A percentile compares a stretch with the other conserved stretches of the same genome.
Conservation (phyloP, 2,797 vertebrate genomes). For the Bovichtus variegatus region DNA sequence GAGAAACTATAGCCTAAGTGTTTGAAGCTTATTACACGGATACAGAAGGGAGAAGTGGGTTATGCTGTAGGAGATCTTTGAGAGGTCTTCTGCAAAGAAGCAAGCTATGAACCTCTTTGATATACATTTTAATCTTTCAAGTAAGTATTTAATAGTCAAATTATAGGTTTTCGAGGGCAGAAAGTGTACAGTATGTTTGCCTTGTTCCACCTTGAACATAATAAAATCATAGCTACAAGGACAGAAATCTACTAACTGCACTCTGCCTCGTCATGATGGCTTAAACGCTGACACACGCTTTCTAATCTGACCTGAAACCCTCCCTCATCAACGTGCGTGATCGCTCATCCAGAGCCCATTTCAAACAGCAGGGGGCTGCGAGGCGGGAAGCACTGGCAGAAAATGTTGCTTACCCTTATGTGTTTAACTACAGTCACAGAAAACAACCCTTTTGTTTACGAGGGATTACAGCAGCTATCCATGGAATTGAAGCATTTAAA, state of each 20-base stretch:
- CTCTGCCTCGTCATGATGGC: not conserved
- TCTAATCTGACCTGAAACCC: constrained; percentile 31
- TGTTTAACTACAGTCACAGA: constrained; percentile 69
- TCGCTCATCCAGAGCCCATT: constrained; percentile 6
- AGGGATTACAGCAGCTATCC: constrained; percentile 75
- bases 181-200: not conserved
- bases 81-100: too few species aligned
- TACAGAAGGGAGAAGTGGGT: not conserved
- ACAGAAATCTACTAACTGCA: not conserved
- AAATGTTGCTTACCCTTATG: constrained; percentile 58
- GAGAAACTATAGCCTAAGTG: too few species aligned
- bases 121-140: too few species aligned
- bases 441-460: constrained; percentile 74
- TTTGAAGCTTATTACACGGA: too few species aligned
- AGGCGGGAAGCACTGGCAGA: constrained; percentile 36
- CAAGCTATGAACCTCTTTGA: too few species aligned
- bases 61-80: not conserved
- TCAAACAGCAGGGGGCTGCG: constrained; percentile 18
- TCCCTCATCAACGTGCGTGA: not conserved
- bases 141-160: too few species aligned
- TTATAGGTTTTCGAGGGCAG: too few species aligned
- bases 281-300: constrained; percentile 28
- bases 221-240: not conserved
- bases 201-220: not conserved
- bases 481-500: constrained; percentile 67